phyloP scores from a whole-genome alignment of 1,140 invertebrate genomes.

The Lerema accius region DNA sequence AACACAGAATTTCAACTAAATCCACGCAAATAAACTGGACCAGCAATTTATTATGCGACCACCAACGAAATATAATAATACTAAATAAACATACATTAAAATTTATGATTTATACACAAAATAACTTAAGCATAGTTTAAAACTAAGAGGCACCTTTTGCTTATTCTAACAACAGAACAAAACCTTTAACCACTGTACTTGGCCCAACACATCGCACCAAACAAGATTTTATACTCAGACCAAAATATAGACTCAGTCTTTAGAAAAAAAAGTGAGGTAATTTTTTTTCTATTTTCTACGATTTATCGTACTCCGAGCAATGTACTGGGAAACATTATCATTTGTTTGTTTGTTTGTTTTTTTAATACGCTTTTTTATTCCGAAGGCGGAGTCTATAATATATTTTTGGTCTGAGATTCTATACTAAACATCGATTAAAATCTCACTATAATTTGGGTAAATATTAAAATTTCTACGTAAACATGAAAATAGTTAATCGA shows the following conservation, averaged over 20 bases:
- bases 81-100: background rate
- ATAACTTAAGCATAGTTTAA: constrained; percentile 9
- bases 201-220: background rate
- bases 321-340: too few species aligned
- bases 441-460: constrained; percentile 20
- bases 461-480: constrained; percentile 27
- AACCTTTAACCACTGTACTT: background rate
- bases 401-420: too few species aligned
- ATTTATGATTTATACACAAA: background rate
- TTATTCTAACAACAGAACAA: constrained; percentile 5
- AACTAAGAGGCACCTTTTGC: constrained; percentile 13
- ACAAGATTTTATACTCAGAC: background rate
- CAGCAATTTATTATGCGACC: background rate
- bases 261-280: too few species aligned
- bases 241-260: too few species aligned
- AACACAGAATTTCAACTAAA: too few species aligned
- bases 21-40: background rate
- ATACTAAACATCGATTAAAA: constrained; percentile 1
- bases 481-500: constrained; percentile 4
- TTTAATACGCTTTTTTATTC: too few species aligned
- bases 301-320: too few species aligned
- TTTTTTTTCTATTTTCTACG: too few species aligned
- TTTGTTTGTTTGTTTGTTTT: too few species aligned
- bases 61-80: constrained; percentile 3
- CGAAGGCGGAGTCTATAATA: too few species aligned